A percentile compares a stretch with the other conserved stretches of the same genome.
Evolutionary conservation across 1,140 invertebrate species (phyloP).

Genomic region (Uloborus diversus): DNA sequence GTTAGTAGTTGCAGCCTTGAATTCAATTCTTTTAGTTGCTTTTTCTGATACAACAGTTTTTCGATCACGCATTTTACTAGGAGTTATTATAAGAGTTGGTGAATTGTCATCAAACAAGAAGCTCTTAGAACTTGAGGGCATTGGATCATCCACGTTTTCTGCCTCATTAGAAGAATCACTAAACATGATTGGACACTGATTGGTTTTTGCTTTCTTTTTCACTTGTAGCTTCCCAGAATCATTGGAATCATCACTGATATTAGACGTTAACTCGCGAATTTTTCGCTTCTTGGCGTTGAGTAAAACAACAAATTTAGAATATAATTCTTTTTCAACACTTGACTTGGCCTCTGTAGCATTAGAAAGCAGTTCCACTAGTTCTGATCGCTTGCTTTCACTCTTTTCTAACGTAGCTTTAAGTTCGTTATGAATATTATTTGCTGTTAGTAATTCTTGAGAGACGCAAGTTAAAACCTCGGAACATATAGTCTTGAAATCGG

Average conservation of each 20-base stretch:
- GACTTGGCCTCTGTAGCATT: neutral
- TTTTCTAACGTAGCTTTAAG: neutral
- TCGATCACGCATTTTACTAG: slow-evolving; percentile 1
- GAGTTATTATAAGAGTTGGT: neutral
- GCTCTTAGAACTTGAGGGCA: neutral
- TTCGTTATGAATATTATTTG: neutral
- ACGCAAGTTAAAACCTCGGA: neutral
- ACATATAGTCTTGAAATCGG: neutral
- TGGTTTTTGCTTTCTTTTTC: neutral
- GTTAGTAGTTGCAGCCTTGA: no score
- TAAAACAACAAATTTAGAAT: slow-evolving; percentile 15
- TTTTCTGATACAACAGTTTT: neutral
- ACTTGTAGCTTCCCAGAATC: neutral
- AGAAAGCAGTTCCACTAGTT: neutral
- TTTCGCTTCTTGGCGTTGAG: slow-evolving; percentile 41
- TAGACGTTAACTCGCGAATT: slow-evolving; percentile 14
- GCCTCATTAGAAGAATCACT: slow-evolving; percentile 20
- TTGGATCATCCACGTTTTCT: neutral
- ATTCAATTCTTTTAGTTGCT: no score
- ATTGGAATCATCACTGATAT: neutral
- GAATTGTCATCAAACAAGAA: slow-evolving; percentile 15
- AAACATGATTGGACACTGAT: neutral
- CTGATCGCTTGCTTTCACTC: neutral
- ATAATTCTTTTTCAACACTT: slow-evolving; percentile 28
- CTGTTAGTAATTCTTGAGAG: neutral